phyloP scores from a whole-genome alignment of 2,888 invertebrate genomes.

The Phymatocera aterrima region DNA sequence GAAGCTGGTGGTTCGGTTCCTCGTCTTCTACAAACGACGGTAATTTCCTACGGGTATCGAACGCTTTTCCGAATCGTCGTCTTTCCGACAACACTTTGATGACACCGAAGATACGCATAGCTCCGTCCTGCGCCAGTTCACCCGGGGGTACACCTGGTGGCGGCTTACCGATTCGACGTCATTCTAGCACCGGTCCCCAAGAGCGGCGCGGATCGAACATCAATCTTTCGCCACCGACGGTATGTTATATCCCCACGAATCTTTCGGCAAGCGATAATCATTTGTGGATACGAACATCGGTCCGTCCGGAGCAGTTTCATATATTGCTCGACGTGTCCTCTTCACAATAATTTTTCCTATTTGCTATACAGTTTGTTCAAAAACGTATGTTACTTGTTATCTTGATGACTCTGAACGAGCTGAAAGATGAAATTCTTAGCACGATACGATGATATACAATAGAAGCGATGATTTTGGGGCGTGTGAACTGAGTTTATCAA shows the following conservation, averaged over 20 bases:
- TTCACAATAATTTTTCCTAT: too few species aligned
- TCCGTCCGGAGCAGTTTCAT: too few species aligned
- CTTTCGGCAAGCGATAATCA: background rate
- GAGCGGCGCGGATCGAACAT: slow-evolving; percentile 90
- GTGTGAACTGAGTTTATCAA: slow-evolving; percentile 1
- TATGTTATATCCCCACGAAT: slow-evolving; percentile 78
- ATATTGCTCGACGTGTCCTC: background rate
- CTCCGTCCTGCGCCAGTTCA: slow-evolving; percentile 92
- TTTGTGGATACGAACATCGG: background rate
- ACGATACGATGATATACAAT: background rate
- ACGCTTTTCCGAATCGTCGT: slow-evolving; percentile 89
- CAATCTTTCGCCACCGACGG: slow-evolving; percentile 92
- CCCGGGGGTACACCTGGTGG: slow-evolving; percentile 83
- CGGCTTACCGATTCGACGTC: slow-evolving; percentile 89
- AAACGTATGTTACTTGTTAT: background rate
- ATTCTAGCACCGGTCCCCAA: slow-evolving; percentile 94
- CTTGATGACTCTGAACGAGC: background rate
- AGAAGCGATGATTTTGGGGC: background rate
- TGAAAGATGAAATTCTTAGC: background rate
- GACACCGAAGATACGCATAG: slow-evolving; percentile 92
- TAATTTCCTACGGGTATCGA: slow-evolving; percentile 90
- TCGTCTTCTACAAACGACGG: slow-evolving; percentile 88
- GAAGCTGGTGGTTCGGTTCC: slow-evolving; percentile 91
- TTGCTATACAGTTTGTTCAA: background rate
- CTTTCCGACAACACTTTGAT: slow-evolving; percentile 94